A percentile compares a stretch with the other conserved stretches of the same genome.
These are phyloP conservation scores for Encarsia formosa DNA, from an alignment of 2,888 invertebrate genomes.

Conservation along the genomic window DNA sequence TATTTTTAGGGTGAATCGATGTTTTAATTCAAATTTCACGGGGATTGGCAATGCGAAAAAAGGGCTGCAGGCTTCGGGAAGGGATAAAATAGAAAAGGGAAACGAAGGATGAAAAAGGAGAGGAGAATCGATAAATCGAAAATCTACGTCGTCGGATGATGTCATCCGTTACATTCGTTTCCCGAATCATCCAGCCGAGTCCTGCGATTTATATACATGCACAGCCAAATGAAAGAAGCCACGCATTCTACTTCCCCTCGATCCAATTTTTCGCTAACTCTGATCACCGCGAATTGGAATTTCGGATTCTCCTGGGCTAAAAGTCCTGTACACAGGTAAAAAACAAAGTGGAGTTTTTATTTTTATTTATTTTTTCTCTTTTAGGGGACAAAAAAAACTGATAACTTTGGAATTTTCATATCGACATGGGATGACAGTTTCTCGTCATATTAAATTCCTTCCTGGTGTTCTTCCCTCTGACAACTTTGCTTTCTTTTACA, in stretches of 20 bases:
- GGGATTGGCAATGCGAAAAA: too few relatives aligned
- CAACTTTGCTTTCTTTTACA: constrained; percentile 6
- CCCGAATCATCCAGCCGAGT: constrained; percentile 26
- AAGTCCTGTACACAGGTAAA: too few relatives aligned
- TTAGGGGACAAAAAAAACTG: too few relatives aligned
- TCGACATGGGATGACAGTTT: constrained; percentile 49
- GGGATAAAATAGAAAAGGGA: background rate
- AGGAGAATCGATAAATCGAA: constrained; percentile 16
- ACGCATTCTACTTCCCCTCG: background rate
- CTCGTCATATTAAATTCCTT: constrained; percentile 50
- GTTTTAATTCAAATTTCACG: too few relatives aligned
- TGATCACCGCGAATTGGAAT: too few relatives aligned
- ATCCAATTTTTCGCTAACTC: constrained; percentile 23
- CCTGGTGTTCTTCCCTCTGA: constrained; percentile 3
- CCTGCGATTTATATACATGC: constrained; percentile 21
- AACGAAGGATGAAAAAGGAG: background rate
- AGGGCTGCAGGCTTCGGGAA: background rate
- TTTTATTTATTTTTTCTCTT: too few relatives aligned
- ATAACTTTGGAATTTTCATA: constrained; percentile 50
- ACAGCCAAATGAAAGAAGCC: constrained; percentile 14
- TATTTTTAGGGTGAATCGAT: too few relatives aligned
- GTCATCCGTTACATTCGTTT: constrained; percentile 27
- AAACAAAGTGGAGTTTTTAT: too few relatives aligned
- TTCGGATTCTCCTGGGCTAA: too few relatives aligned
- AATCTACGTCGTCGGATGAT: constrained; percentile 24